phyloP scores from a whole-genome alignment of 2,797 vertebrate genomes.

The Orientallactaga sibirica region DNA sequence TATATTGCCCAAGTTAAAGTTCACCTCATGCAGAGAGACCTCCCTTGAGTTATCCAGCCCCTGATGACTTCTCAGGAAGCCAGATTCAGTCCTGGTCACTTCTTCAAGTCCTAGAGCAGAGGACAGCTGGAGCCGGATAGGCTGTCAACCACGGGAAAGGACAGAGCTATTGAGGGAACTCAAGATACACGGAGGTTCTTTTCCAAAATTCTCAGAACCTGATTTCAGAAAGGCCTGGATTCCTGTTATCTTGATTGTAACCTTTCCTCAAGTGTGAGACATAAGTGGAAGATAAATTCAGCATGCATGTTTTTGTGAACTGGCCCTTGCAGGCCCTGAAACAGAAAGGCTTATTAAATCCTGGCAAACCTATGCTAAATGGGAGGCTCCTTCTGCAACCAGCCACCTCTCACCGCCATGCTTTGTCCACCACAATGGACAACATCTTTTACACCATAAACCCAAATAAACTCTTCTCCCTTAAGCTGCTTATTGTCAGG shows the following conservation, averaged over 20 bases:
- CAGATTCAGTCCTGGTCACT: not conserved
- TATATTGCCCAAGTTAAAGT: not conserved
- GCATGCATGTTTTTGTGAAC: not conserved
- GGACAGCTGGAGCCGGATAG: not conserved
- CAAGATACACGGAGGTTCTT: no score
- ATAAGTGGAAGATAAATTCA: not conserved
- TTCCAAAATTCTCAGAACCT: not conserved
- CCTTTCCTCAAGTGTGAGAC: not conserved
- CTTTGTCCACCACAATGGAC: no score
- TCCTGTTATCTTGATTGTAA: not conserved
- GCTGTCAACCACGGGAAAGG: not conserved
- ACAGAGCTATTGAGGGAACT: not conserved
- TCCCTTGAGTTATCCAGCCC: not conserved
- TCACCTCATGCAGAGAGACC: not conserved
- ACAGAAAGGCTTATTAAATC: not conserved
- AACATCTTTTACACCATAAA: no score
- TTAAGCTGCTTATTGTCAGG: no score
- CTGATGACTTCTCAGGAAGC: not conserved
- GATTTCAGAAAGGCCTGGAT: not conserved
- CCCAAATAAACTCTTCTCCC: no score
- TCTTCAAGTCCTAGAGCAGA: not conserved
- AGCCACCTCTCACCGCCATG: no score
- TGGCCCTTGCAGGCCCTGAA: not conserved
- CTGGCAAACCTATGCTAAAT: not conserved
- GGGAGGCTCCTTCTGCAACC: not conserved